Evolutionary conservation across 2,113 vertebrate species (phyloP).

Genomic region (Dasyprocta punctata): DNA sequence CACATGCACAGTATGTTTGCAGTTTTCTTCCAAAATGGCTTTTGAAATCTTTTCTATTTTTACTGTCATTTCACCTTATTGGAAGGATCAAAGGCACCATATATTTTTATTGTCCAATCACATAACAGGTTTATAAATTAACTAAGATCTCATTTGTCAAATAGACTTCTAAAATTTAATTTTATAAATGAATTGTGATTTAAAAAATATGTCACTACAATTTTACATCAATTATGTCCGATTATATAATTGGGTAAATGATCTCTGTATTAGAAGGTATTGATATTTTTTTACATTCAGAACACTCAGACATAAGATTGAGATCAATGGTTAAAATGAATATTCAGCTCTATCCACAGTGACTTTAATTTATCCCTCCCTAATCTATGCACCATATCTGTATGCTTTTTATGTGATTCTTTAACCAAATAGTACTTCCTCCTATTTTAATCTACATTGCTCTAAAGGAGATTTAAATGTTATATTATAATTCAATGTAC

Average conservation of each 20-base stretch:
- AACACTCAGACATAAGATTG: neutral
- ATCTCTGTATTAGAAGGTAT: neutral
- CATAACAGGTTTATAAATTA: neutral
- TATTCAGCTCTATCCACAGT: neutral
- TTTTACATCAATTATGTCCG: neutral
- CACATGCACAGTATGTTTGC: neutral
- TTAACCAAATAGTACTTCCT: neutral
- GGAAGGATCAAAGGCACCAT: neutral
- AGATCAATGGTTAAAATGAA: neutral
- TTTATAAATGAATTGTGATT: neutral
- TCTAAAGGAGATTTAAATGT: neutral
- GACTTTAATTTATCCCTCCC: neutral
- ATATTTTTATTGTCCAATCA: neutral
- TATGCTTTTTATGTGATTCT: too few relatives aligned
- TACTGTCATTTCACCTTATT: neutral
- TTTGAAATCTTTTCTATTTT: neutral
- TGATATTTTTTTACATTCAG: neutral
- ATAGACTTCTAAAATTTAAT: neutral
- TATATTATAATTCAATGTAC: neutral
- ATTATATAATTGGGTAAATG: neutral
- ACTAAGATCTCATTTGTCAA: neutral
- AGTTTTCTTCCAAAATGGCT: neutral
- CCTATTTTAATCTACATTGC: neutral
- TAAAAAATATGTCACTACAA: neutral
- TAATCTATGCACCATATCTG: neutral